Conservation (phyloP, 2,888 invertebrate genomes). For the Harpalus rubripes region DNA sequence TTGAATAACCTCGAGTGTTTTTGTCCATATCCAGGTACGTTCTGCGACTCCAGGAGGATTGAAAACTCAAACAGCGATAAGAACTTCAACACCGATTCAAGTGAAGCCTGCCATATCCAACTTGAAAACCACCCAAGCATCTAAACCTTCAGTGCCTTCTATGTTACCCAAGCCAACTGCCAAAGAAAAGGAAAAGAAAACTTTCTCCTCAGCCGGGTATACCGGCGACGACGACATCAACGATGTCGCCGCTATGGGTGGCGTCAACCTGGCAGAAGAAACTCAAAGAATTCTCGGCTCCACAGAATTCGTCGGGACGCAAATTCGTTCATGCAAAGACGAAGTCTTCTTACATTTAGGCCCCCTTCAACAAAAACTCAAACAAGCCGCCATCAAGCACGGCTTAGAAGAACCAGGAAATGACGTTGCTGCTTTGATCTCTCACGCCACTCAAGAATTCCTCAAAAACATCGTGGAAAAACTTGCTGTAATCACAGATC, state of each 20-base stretch:
- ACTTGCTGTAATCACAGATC: constrained; percentile 95
- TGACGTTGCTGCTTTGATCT: constrained; percentile 94
- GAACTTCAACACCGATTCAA: constrained; percentile 74
- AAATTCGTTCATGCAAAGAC: constrained; percentile 93
- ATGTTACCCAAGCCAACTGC: constrained; percentile 80
- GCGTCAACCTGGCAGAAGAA: constrained; percentile 98
- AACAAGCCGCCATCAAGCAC: constrained; percentile 85
- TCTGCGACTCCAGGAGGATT: constrained; percentile 69
- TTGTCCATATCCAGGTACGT: constrained; percentile 70
- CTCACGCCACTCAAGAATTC: constrained; percentile 96
- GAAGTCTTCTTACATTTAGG: constrained; percentile 91
- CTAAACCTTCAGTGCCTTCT: constrained; percentile 81
- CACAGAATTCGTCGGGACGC: constrained; percentile 88
- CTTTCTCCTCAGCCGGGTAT: constrained; percentile 79
- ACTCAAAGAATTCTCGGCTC: constrained; percentile 95
- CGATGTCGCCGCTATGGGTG: constrained; percentile 99
- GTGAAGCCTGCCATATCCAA: constrained; percentile 75
- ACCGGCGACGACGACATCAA: constrained; percentile 96
- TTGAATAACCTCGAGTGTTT: too few relatives aligned
- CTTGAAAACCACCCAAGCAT: constrained; percentile 76
- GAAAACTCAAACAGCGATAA: constrained; percentile 76
- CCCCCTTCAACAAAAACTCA: constrained; percentile 88
- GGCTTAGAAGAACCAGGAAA: constrained; percentile 91
- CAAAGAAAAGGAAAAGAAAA: constrained; percentile 89
- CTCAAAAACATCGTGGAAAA: constrained; percentile 94